A percentile compares a stretch with the other conserved stretches of the same genome.
Evolutionary conservation across 2,888 invertebrate species (phyloP).

Genomic region (Petrolisthes cinctipes): DNA sequence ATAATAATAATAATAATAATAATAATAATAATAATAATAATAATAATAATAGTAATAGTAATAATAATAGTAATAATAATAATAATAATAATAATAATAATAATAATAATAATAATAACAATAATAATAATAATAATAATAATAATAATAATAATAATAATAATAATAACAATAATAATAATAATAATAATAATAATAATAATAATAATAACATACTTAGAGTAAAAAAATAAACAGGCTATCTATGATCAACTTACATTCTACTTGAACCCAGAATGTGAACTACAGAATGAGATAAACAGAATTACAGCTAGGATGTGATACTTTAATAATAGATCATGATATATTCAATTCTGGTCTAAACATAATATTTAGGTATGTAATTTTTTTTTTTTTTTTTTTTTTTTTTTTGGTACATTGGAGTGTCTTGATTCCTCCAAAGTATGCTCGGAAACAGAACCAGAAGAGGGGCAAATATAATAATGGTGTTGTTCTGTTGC

Average conservation of each 20-base stretch:
- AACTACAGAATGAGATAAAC: too few relatives aligned
- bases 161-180: background rate
- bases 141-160: background rate
- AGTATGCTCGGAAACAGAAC: too few relatives aligned
- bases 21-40: background rate
- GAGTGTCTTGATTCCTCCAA: too few relatives aligned
- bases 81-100: slow-evolving; percentile 34
- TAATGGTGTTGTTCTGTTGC: too few relatives aligned
- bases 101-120: slow-evolving; percentile 34
- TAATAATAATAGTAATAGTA: background rate
- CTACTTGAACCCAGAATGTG: too few relatives aligned
- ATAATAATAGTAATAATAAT: slow-evolving; percentile 31
- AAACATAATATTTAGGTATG: too few relatives aligned
- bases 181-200: slow-evolving; percentile 9
- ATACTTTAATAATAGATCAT: background rate
- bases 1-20: too few relatives aligned
- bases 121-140: slow-evolving; percentile 25
- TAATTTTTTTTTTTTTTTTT: background rate
- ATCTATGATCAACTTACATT: too few relatives aligned
- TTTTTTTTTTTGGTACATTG: too few relatives aligned
- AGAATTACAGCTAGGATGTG: background rate
- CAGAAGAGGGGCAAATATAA: too few relatives aligned
- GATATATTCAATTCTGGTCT: too few relatives aligned
- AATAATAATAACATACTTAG: too few relatives aligned
- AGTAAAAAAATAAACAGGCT: background rate